Evolutionary conservation across 2,888 invertebrate genomes (phyloP).

Genomic region (Diadromus collaris): DNA sequence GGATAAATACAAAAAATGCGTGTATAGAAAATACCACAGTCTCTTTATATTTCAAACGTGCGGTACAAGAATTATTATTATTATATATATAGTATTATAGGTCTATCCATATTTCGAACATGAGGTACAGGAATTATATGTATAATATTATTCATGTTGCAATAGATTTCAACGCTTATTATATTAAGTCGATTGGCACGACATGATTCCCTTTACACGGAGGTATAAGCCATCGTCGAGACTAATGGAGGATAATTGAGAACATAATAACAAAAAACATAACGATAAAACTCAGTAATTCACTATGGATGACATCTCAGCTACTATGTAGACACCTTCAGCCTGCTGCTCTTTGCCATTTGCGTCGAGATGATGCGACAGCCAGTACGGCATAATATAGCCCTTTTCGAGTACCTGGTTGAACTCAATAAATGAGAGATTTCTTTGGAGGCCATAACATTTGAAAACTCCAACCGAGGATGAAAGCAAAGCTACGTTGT

Average conservation of each 20-base stretch:
- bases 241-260: not conserved
- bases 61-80: too few species aligned
- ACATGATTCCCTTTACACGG: too few species aligned
- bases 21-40: too few species aligned
- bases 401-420: constrained; percentile 7
- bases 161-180: too few species aligned
- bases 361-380: constrained; percentile 4
- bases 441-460: not conserved
- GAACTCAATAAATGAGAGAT: constrained; percentile 5
- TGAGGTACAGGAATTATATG: too few species aligned
- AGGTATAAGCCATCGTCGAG: not conserved
- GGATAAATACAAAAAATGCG: too few species aligned
- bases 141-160: too few species aligned
- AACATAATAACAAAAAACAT: not conserved
- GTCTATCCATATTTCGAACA: too few species aligned
- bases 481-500: constrained; percentile 26
- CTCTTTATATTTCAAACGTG: too few species aligned
- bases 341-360: constrained; percentile 5
- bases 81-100: too few species aligned
- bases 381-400: constrained; percentile 16
- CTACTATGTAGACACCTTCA: constrained; percentile 20
- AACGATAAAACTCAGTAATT: constrained; percentile 1
- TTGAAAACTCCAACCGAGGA: constrained; percentile 17
- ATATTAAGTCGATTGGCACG: too few species aligned
- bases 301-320: constrained; percentile 1